These are phyloP conservation scores for Helicoverpa zea DNA, from an alignment of 1,140 invertebrate species.

Conservation along the genomic window DNA sequence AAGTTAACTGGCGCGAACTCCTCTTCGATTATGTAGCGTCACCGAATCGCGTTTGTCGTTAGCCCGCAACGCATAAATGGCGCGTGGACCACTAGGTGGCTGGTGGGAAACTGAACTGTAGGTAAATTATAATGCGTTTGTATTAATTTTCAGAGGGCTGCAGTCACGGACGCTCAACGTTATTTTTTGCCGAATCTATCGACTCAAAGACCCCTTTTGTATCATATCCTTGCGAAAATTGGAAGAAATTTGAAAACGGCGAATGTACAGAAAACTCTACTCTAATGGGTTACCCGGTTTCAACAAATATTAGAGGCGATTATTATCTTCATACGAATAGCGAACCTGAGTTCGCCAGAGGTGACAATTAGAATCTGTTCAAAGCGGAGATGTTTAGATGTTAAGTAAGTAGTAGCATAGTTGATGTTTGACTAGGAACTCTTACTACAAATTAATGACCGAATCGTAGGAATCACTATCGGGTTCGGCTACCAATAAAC, in stretches of 20 bases:
- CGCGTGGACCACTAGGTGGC: too few species aligned
- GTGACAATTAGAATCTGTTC: constrained; percentile 37
- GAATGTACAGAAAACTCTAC: constrained; percentile 85
- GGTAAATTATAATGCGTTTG: not conserved
- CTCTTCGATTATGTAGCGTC: too few species aligned
- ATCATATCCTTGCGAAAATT: constrained; percentile 88
- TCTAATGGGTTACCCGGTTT: constrained; percentile 88
- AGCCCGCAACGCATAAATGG: too few species aligned
- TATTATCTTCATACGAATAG: constrained; percentile 89
- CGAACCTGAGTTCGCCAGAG: constrained; percentile 85
- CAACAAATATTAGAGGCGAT: constrained; percentile 85
- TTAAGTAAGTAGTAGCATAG: too few species aligned
- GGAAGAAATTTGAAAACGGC: constrained; percentile 87
- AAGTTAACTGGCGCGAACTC: too few species aligned
- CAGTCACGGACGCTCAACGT: constrained; percentile 90
- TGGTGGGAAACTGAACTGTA: too few species aligned
- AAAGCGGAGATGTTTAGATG: too few species aligned
- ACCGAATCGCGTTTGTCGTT: too few species aligned
- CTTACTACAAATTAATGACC: too few species aligned
- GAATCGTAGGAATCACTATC: too few species aligned
- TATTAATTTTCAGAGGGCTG: constrained; percentile 88
- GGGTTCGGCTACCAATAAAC: too few species aligned
- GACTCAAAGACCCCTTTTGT: constrained; percentile 86
- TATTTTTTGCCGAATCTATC: constrained; percentile 91
- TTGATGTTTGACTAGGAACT: too few species aligned